These are phyloP conservation scores for Peromyscus polionotus DNA, from an alignment of 2,113 vertebrate genomes.

Conservation along the genomic window DNA sequence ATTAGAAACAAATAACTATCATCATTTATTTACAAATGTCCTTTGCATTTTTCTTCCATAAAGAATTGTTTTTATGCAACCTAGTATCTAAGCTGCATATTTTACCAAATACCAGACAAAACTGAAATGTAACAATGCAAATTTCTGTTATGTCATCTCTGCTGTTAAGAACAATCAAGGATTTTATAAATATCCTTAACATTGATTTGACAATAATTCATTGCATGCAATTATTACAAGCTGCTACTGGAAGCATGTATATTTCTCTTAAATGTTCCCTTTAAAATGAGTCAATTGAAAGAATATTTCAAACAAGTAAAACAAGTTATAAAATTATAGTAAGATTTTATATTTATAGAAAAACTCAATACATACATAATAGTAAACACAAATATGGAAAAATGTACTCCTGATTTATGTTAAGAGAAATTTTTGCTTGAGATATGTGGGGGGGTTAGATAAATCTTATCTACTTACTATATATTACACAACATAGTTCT, in stretches of 20 bases:
- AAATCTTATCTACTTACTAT: not conserved
- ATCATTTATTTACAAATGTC: slow-evolving; percentile 16
- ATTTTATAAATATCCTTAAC: not conserved
- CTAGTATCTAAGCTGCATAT: not conserved
- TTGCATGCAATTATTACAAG: not conserved
- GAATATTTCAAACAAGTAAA: slow-evolving; percentile 40
- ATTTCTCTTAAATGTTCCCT: slow-evolving; percentile 46
- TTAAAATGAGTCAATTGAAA: not conserved
- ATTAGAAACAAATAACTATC: slow-evolving; percentile 5
- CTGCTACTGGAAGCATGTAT: slow-evolving; percentile 11
- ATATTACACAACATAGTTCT: slow-evolving; percentile 6
- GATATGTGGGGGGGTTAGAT: not conserved
- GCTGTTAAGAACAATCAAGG: not conserved
- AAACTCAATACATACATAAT: slow-evolving; percentile 33
- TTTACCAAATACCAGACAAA: slow-evolving; percentile 30
- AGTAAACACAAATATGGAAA: slow-evolving; percentile 41
- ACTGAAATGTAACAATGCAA: not conserved
- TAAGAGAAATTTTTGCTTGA: slow-evolving; percentile 35
- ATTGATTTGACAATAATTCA: slow-evolving; percentile 1
- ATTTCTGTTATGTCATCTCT: slow-evolving; percentile 7
- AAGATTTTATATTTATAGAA: not conserved
- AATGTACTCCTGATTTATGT: not conserved
- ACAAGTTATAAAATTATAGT: slow-evolving; percentile 19
- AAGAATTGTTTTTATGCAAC: not conserved
- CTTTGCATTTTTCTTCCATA: not conserved